These are phyloP conservation scores for Sogatella furcifera DNA, from an alignment of 1,140 invertebrate species.

Conservation along the genomic window DNA sequence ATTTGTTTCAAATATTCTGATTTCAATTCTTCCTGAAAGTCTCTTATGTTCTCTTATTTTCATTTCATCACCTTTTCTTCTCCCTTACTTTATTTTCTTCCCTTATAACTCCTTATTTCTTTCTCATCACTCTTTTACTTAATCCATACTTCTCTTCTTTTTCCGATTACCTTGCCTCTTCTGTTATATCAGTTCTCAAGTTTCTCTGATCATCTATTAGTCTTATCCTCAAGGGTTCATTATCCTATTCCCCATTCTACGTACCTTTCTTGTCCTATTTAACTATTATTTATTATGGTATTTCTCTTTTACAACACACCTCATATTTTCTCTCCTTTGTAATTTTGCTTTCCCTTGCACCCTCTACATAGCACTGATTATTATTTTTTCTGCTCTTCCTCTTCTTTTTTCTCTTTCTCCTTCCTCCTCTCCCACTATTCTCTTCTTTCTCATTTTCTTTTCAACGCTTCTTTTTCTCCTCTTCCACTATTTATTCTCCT, in stretches of 20 bases:
- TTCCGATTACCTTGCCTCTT: too few species aligned
- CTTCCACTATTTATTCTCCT: neutral
- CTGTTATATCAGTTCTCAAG: too few species aligned
- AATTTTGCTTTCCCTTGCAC: neutral
- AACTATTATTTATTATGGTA: neutral
- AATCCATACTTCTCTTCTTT: too few species aligned
- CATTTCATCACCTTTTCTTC: too few species aligned
- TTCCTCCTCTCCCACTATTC: neutral
- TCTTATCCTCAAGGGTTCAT: too few species aligned
- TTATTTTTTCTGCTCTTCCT: neutral
- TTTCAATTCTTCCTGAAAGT: too few species aligned
- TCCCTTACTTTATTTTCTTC: neutral
- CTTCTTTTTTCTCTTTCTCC: neutral
- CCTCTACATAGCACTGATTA: neutral
- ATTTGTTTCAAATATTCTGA: too few species aligned
- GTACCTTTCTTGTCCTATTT: neutral
- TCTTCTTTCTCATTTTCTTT: neutral
- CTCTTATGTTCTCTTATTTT: too few species aligned
- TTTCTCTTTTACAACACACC: neutral
- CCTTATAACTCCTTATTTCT: too few species aligned
- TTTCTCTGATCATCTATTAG: too few species aligned
- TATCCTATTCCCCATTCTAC: neutral
- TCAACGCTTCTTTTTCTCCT: neutral
- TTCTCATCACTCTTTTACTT: too few species aligned
- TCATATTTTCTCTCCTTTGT: neutral